These are phyloP conservation scores for Melipona bicolor DNA, from an alignment of 2,888 invertebrate genomes.

Conservation along the genomic window DNA sequence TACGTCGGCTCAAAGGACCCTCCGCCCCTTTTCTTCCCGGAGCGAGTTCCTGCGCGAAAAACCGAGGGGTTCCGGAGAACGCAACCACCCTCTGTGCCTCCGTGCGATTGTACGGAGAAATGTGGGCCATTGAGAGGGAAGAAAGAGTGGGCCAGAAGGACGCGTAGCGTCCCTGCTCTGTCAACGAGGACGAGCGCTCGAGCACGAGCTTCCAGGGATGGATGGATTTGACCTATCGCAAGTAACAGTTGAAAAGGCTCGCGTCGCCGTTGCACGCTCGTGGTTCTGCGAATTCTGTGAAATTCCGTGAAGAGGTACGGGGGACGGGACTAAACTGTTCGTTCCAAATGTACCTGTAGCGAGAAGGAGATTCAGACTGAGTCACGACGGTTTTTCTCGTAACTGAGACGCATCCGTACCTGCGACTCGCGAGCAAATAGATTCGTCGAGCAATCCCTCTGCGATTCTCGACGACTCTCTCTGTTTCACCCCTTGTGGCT, in stretches of 20 bases:
- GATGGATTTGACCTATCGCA: slow-evolving; percentile 21
- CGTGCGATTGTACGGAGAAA: slow-evolving; percentile 58
- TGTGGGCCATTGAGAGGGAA: slow-evolving; percentile 59
- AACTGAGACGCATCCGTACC: slow-evolving; percentile 18
- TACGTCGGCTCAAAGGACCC: slow-evolving; percentile 28
- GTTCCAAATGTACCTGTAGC: neutral
- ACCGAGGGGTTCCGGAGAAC: slow-evolving; percentile 34
- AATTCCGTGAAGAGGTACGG: neutral
- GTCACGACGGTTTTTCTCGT: neutral
- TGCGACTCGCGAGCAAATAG: slow-evolving; percentile 35
- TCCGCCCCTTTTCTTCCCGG: slow-evolving; percentile 22
- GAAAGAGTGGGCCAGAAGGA: slow-evolving; percentile 50
- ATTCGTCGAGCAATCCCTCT: slow-evolving; percentile 52
- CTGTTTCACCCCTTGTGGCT: neutral
- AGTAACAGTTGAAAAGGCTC: neutral
- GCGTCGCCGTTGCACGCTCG: neutral
- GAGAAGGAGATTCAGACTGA: neutral
- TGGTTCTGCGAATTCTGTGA: no score
- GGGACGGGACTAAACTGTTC: no score
- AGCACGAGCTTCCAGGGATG: slow-evolving; percentile 36
- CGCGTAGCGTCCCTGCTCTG: slow-evolving; percentile 42
- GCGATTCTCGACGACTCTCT: slow-evolving; percentile 41
- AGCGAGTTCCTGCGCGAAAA: slow-evolving; percentile 54
- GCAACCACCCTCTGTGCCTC: slow-evolving; percentile 42
- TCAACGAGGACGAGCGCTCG: slow-evolving; percentile 47